Conservation (phyloP, 2,888 invertebrate genomes). For the Melieria omissa region DNA sequence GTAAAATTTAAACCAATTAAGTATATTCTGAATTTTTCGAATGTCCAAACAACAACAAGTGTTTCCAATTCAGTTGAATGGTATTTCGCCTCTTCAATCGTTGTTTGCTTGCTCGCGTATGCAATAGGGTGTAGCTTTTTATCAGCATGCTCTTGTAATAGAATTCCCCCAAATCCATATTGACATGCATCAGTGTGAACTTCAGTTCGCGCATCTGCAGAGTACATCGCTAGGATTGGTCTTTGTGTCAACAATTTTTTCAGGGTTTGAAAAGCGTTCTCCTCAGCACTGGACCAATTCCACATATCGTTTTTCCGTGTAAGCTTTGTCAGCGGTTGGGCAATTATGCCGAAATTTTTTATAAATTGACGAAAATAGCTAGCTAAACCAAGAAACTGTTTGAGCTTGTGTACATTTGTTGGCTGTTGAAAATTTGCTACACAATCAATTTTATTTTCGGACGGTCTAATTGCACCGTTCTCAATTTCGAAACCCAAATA, state of each 20-base stretch:
- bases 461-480: background rate
- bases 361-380: background rate
- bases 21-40: slow-evolving; percentile 33
- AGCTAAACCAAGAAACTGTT: background rate
- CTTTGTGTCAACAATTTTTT: slow-evolving; percentile 26
- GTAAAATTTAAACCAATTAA: slow-evolving; percentile 31
- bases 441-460: slow-evolving; percentile 10
- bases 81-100: slow-evolving; percentile 31
- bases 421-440: background rate
- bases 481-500: too few species aligned
- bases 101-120: slow-evolving; percentile 35
- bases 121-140: slow-evolving; percentile 26
- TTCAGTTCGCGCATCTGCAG: too few species aligned
- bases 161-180: too few species aligned
- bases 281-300: slow-evolving; percentile 2
- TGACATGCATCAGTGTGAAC: too few species aligned
- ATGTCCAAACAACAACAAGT: slow-evolving; percentile 33
- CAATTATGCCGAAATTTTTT: slow-evolving; percentile 1
- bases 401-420: slow-evolving; percentile 1
- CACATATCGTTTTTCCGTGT: background rate
- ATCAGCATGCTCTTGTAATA: slow-evolving; percentile 32
- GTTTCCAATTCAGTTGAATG: slow-evolving; percentile 37
- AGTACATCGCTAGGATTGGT: too few species aligned
- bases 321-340: slow-evolving; percentile 1
- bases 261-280: slow-evolving; percentile 15